Percentiles rank a stretch among this genome's conserved stretches.
These are phyloP conservation scores for Gryon sp. DNA, from an alignment of 1,140 invertebrate genomes.

Conservation along the genomic window DNA sequence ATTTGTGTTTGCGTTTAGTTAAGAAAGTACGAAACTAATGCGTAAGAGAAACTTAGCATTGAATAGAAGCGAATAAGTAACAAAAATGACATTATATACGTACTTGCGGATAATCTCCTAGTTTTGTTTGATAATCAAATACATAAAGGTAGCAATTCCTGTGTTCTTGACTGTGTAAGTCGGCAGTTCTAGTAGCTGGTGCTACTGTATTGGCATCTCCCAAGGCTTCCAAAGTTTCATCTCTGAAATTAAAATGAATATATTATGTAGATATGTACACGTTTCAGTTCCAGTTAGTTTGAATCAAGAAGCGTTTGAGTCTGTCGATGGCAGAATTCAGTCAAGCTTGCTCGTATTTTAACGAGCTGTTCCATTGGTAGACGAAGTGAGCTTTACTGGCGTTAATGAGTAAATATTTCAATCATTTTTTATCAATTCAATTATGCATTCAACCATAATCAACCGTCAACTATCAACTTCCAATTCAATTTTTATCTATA, in stretches of 20 bases:
- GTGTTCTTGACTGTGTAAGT: conserved; percentile 92
- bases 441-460: too few species aligned
- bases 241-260: conserved; percentile 80
- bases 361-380: too few species aligned
- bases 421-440: too few species aligned
- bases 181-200: conserved; percentile 93
- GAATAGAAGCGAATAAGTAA: not conserved
- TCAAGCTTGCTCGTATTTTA: not conserved
- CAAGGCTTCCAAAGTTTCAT: conserved; percentile 95
- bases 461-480: too few species aligned
- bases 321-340: not conserved
- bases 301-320: not conserved
- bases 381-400: too few species aligned
- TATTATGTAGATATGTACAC: conserved; percentile 9
- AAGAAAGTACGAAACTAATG: too few species aligned
- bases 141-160: conserved; percentile 94
- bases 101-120: conserved; percentile 93
- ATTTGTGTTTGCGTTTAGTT: too few species aligned
- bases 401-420: too few species aligned
- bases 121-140: conserved; percentile 96
- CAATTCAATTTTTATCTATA: too few species aligned
- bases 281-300: conserved; percentile 6
- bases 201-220: conserved; percentile 96
- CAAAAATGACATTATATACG: conserved; percentile 46
- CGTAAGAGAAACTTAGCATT: too few species aligned